phyloP scores from a whole-genome alignment of 1,140 invertebrate genomes.

The Goniozus legneri region DNA sequence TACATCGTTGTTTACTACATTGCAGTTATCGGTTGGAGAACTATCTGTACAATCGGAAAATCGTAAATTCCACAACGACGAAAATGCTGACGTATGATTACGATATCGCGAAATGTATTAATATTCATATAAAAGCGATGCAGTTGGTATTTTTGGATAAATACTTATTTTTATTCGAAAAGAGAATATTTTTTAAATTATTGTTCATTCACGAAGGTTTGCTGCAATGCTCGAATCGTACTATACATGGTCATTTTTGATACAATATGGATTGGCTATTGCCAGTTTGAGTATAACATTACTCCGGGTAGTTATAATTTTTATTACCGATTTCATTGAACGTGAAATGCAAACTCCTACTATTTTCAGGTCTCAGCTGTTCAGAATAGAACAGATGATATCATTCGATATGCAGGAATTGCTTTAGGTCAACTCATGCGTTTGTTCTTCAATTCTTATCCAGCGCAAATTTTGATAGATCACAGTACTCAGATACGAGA shows the following conservation, averaged over 20 bases:
- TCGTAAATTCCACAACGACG: background rate
- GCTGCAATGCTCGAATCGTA: slow-evolving; percentile 15
- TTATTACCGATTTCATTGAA: background rate
- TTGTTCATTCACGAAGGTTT: slow-evolving; percentile 11
- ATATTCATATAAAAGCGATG: slow-evolving; percentile 12
- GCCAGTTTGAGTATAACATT: slow-evolving; percentile 11
- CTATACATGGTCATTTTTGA: slow-evolving; percentile 11
- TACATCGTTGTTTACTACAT: background rate
- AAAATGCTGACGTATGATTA: slow-evolving; percentile 10
- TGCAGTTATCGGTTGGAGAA: slow-evolving; percentile 5
- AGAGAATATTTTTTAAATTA: background rate
- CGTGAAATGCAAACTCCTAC: background rate
- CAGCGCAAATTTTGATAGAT: slow-evolving; percentile 19
- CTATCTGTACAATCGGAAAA: background rate
- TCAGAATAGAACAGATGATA: background rate
- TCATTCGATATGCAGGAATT: slow-evolving; percentile 6
- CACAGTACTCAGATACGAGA: slow-evolving; percentile 10
- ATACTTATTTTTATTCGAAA: background rate
- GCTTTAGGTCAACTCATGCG: slow-evolving; percentile 9
- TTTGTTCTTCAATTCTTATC: slow-evolving; percentile 17
- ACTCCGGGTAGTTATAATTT: slow-evolving; percentile 16
- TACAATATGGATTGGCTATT: slow-evolving; percentile 7
- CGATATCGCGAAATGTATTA: slow-evolving; percentile 5
- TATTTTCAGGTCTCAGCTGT: background rate
- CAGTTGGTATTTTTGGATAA: slow-evolving; percentile 10